phyloP scores from a whole-genome alignment of 2,888 invertebrate species.

The Tuta absoluta region DNA sequence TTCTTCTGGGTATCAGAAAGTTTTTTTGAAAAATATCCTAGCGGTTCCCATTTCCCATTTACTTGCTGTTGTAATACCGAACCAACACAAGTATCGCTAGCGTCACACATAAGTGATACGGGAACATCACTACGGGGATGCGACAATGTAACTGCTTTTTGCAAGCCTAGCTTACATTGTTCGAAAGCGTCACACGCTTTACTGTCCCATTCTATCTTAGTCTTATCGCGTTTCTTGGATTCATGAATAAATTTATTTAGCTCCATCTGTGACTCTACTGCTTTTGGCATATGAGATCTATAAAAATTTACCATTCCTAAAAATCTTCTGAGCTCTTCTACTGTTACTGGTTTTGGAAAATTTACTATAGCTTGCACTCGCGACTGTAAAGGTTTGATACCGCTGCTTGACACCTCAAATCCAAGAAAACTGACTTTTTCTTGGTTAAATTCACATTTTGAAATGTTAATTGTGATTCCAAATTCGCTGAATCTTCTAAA shows the following conservation, averaged over 20 bases:
- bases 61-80: conserved; percentile 48
- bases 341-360: conserved; percentile 26
- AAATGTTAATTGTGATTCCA: conserved; percentile 29
- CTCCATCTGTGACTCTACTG: conserved; percentile 1
- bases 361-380: conserved; percentile 31
- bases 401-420: conserved; percentile 33
- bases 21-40: conserved; percentile 34
- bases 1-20: conserved; percentile 17
- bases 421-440: conserved; percentile 34
- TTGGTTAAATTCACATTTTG: conserved; percentile 33
- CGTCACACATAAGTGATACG: conserved; percentile 45
- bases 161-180: conserved; percentile 37
- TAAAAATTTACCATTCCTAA: conserved; percentile 31
- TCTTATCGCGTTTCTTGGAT: conserved; percentile 29
- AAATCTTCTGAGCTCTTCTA: conserved; percentile 27
- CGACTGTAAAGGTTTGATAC: conserved; percentile 31
- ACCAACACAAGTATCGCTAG: conserved; percentile 49
- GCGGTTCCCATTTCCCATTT: conserved; percentile 33
- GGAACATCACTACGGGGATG: conserved; percentile 39
- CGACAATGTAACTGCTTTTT: conserved; percentile 40
- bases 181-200: conserved; percentile 35
- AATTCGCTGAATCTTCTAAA: conserved; percentile 28
- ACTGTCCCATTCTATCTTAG: conserved; percentile 36
- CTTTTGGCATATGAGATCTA: conserved; percentile 16
- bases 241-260: conserved; percentile 18